Evolutionary conservation across 2,888 invertebrate genomes (phyloP), one percentile per base, ranked within the genome.

Genomic region (Microplitis deprimator): DNA sequence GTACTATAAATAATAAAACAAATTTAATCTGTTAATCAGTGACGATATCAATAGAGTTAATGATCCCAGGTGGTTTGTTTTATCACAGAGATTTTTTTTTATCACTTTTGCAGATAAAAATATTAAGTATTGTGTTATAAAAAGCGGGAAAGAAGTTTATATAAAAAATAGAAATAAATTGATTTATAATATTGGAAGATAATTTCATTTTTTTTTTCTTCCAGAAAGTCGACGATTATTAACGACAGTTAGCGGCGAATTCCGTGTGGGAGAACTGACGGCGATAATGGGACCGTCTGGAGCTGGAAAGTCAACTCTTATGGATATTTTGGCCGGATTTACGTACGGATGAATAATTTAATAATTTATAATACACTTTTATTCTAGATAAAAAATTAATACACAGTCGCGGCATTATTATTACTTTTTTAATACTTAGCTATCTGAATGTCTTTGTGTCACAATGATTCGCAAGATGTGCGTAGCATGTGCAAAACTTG

Each of bases 251-350:
- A 93, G 92, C 81, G 95, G 95, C 0, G 91, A 93, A 79, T 95
- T 95, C 90, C 92, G 92, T 81, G 93, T 94, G 0, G 95, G 95
- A 1, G 94, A 96, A 88, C 90, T 96, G 81, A 94, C 94, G 7
- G 97, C 96, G 73, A 95, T 97, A 84, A 95, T 97, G 92, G 97
- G 97, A 39, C 97, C 96, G 69, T 92, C 96, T 0, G 97, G 97
- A n/a, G 96, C 95, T 8, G 96, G 97, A 76, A 97, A 97, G 91
- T 95, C 96, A 80, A 94, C 96, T 1, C 92, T 97, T 79, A 94
- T 97, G 93, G 96, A 97, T 89, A 95, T 97, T 84, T 91, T 97
- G 81, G 94, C 97, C 59, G 97, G 97, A 84, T 97, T 96, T 91
- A 95, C 94, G 97, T 97, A 92, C 93, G 93, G 77, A 81, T 17